Conservation (phyloP, 2,113 vertebrate genomes). For the Equus quagga region DNA sequence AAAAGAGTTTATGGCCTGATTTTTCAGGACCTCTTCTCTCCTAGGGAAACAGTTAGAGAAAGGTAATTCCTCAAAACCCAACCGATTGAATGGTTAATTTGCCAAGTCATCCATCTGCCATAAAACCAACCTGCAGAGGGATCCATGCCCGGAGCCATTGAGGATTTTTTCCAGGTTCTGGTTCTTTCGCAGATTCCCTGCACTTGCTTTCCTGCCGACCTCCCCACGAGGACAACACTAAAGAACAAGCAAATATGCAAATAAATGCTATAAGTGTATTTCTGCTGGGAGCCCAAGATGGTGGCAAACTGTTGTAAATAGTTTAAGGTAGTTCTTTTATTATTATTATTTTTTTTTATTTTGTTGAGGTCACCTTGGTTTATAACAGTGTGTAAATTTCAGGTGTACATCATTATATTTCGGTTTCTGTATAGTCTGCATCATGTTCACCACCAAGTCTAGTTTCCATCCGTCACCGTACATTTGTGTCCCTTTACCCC, state of each 20-base stretch:
- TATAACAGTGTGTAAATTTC: no score
- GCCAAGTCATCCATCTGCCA: background rate
- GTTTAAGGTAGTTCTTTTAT: background rate
- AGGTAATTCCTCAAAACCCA: background rate
- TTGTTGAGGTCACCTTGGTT: no score
- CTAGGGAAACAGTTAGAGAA: background rate
- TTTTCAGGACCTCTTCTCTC: background rate
- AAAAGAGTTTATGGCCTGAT: background rate
- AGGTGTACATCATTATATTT: no score
- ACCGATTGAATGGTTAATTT: background rate
- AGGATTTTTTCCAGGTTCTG: background rate
- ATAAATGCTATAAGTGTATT: no score
- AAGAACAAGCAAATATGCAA: no score
- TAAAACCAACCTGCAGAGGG: background rate
- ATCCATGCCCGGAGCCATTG: background rate
- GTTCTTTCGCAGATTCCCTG: background rate
- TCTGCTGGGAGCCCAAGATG: background rate
- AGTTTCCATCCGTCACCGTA: no score
- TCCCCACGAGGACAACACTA: no score
- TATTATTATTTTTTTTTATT: no score
- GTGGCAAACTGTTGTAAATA: background rate
- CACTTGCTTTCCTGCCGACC: background rate
- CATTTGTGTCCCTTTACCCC: no score
- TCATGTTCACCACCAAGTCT: no score
- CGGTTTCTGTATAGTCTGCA: no score